Base-by-base conservation (phyloP, 2,888 invertebrate species). In the Folsomia manolachei region DNA sequence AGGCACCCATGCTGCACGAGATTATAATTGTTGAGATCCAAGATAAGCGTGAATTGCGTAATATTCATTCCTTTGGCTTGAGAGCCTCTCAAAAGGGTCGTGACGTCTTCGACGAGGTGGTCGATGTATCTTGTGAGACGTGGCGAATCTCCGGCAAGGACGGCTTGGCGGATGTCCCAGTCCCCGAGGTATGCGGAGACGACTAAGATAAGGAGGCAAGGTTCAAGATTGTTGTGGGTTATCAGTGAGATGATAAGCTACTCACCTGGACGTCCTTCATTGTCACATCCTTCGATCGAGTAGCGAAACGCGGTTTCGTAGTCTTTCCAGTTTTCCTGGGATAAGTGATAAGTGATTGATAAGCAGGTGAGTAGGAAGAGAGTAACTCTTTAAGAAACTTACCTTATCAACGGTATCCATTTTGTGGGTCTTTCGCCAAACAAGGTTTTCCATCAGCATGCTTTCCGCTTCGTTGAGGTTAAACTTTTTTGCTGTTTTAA, bases 401-500 rank as follows among this genome's bases (percentile, higher is more conserved):
- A n/a, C n/a, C n/a, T 56, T n/a, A 19, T 19, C 7, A 14, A 56
- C 21, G 19, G 18, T 14, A 19, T 56, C 56, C 56, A 56, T 56
- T n/a, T 56, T 56, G n/a, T 56, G 7, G 4, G 4, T 56, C 11
- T 4, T 4, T 14, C 56, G 18, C 56, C 56, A 56, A 4, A 7
- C 56, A n/a, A 56, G 4, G 21, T 56, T 56, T 19, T 63, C 63
- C 63, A 63, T 63, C 26, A 63, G 21, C 63, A 63, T 63, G 25
- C 27, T 26, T 19, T 63, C 63, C 9, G 63, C 63, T 14, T 26
- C 63, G 2, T n/a, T 2, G n/a, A 63, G n/a, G 21, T 63, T 27
- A n/a, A 63, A 63, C 14, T 63, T 63, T 63, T 27, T 63, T n/a
- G 63, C 63, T 63, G 63, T n/a, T 27, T n/a, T n/a, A n/a, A n/a